Conservation (phyloP, 1,140 invertebrate genomes). For the Orius insidiosus region DNA sequence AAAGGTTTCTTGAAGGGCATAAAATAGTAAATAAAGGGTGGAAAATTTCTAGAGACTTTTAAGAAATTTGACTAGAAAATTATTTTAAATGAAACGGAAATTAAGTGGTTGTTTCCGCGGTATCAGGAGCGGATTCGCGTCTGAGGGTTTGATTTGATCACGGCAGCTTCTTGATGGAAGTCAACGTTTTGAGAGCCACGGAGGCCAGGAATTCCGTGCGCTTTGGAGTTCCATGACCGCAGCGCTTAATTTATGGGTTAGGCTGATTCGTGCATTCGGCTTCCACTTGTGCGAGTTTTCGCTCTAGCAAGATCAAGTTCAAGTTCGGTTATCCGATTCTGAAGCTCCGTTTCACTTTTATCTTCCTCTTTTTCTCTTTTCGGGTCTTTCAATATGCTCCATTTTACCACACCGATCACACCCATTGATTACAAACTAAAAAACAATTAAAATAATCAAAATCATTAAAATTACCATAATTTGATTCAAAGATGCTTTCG, state of each 20-base stretch:
- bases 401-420: slow-evolving; percentile 18
- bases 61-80: too few species aligned
- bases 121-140: slow-evolving; percentile 9
- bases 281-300: slow-evolving; percentile 90
- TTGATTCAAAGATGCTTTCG: slow-evolving; percentile 36
- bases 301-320: slow-evolving; percentile 92
- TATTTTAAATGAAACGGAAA: too few species aligned
- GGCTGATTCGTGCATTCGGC: slow-evolving; percentile 91
- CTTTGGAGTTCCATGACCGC: slow-evolving; percentile 65
- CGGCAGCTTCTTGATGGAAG: slow-evolving; percentile 45
- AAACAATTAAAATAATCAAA: slow-evolving; percentile 2
- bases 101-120: too few species aligned
- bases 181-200: slow-evolving; percentile 80
- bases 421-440: slow-evolving; percentile 17
- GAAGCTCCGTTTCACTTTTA: slow-evolving; percentile 24
- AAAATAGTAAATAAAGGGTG: too few species aligned
- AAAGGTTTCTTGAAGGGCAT: too few species aligned
- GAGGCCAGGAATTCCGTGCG: slow-evolving; percentile 51
- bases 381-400: slow-evolving; percentile 5
- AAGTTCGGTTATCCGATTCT: slow-evolving; percentile 67
- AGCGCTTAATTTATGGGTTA: slow-evolving; percentile 79
- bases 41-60: too few species aligned
- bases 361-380: slow-evolving; percentile 12
- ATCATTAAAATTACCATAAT: slow-evolving; percentile 40
- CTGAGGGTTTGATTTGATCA: slow-evolving; percentile 14